Evolutionary conservation across 2,113 vertebrate genomes (phyloP), one percentile per base, ranked within the genome.

Genomic region (Cromileptes altivelis): DNA sequence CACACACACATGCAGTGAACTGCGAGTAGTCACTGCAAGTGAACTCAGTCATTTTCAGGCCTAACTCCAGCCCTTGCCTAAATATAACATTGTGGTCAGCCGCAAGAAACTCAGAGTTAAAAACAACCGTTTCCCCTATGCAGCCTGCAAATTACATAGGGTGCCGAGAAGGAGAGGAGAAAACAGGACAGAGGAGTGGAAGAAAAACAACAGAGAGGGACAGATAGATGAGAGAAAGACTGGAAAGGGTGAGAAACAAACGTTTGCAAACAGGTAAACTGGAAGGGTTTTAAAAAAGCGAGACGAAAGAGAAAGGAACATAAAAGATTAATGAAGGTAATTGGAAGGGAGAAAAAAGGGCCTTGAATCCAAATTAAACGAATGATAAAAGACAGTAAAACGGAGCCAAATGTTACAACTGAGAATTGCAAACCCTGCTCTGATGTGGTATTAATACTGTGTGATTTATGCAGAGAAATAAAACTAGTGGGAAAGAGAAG

Each of bases 71-170:
- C 84, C 74, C 76, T 79, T 55, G 78, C 75, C 92, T 94, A 95
- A 95, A 95, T 94, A 92, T 95, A 94, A 92, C 88, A 71, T 89
- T 52, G 88, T 90, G 94, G 94, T 91, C 62, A 85, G 81, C 94
- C 92, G n/a, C 92, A 91, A 92, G 88, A 89, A 91, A 89, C 82
- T 88, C 83, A 37, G 67, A 89, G 90, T 93, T 91, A 91, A 95
- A 94, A 93, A 93, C 91, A 93, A 92, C 87, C 76, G 33, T 90
- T 93, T 92, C 91, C 86, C 80, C 78, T 84, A 53, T 83, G 89
- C 88, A 92, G 90, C 67, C 87, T 92, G 91, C 83, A 92, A 93
- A 93, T 92, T 93, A 93, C 78, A 91, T 55, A 88, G 90, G 78
- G 76, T 68, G 70, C 61, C 45, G 79, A 78, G 75, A 42, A 77